Conservation (phyloP, 1,140 invertebrate genomes). For the Colletes gigas region DNA sequence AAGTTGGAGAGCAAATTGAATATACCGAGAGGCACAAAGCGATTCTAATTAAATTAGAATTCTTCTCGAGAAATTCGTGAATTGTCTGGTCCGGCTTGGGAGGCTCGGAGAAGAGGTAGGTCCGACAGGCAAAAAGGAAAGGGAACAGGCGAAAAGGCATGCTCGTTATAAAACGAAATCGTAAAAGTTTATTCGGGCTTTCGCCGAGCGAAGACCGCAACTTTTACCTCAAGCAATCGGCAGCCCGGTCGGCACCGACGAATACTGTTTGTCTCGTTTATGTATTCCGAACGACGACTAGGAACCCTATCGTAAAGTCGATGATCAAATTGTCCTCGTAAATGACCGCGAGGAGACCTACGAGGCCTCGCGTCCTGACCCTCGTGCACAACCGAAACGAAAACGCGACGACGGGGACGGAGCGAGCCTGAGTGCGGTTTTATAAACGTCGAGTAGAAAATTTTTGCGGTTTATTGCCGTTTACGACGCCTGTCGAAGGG, state of each 20-base stretch:
- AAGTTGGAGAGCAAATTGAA: background rate
- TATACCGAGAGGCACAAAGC: background rate
- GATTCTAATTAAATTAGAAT: slow-evolving; percentile 20
- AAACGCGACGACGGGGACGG: background rate
- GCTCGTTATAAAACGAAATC: slow-evolving; percentile 61
- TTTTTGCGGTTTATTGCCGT: slow-evolving; percentile 68
- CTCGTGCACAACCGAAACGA: background rate
- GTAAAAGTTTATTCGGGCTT: slow-evolving; percentile 63
- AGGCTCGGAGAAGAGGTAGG: no score
- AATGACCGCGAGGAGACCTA: slow-evolving; percentile 39
- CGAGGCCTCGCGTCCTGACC: background rate
- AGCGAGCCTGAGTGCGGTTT: slow-evolving; percentile 60
- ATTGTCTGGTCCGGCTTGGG: background rate
- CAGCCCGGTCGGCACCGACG: background rate
- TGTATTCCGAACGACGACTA: no score
- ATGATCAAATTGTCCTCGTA: slow-evolving; percentile 67
- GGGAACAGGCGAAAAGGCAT: background rate
- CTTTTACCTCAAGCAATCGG: slow-evolving; percentile 61
- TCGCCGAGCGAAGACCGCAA: slow-evolving; percentile 64
- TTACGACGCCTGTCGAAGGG: slow-evolving; percentile 39
- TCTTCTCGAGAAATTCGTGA: background rate
- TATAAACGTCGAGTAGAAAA: slow-evolving; percentile 50
- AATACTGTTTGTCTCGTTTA: slow-evolving; percentile 9
- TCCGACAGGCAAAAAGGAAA: background rate
- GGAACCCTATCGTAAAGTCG: slow-evolving; percentile 72